phyloP scores from a whole-genome alignment of 2,888 invertebrate species.

The Allolobophora icterica region DNA sequence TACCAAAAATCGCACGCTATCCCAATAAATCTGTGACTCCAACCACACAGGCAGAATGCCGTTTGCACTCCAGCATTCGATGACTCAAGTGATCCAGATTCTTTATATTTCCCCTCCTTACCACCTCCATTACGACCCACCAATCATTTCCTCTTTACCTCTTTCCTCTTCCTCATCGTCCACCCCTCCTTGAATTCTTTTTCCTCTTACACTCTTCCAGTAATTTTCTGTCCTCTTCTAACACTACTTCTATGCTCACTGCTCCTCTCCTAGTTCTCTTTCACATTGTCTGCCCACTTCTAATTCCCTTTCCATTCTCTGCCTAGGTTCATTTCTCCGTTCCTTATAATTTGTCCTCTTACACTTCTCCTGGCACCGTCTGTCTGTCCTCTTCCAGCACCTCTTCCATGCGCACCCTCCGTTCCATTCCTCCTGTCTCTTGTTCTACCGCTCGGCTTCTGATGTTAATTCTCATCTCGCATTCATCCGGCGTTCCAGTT shows the following conservation, averaged over 20 bases:
- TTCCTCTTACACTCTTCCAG: not conserved
- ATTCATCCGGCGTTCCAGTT: not conserved
- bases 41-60: not conserved
- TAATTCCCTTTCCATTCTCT: too few relatives aligned
- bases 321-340: not conserved
- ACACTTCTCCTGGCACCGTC: not conserved
- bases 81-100: not conserved
- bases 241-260: not conserved
- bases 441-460: conserved; percentile 5
- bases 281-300: too few relatives aligned
- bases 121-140: not conserved
- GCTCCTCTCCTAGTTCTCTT: too few relatives aligned
- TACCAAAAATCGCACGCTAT: not conserved
- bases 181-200: not conserved
- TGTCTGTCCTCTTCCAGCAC: too few relatives aligned
- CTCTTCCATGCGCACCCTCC: too few relatives aligned
- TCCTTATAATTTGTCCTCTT: too few relatives aligned
- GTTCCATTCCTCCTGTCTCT: not conserved
- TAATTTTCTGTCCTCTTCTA: not conserved
- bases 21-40: not conserved
- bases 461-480: conserved; percentile 11
- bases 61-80: not conserved
- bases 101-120: not conserved
- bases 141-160: not conserved
- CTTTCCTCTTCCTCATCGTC: not conserved